These are phyloP conservation scores for Eurypyga helias DNA, from an alignment of 2,113 vertebrate species.

Conservation along the genomic window DNA sequence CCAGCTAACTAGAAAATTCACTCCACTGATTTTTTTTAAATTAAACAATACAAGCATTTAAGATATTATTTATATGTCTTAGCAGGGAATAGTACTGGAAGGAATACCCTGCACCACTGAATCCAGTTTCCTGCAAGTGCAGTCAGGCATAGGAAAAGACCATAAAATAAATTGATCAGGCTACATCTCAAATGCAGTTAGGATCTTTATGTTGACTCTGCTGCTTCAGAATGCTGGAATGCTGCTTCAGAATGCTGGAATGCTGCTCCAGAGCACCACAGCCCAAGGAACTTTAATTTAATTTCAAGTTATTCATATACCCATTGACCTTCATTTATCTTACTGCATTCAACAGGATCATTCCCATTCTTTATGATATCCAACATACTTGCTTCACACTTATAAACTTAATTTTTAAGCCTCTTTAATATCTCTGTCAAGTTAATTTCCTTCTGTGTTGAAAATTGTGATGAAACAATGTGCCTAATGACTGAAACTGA, in stretches of 20 bases:
- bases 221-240: not conserved
- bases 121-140: not conserved
- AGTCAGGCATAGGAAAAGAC: not conserved
- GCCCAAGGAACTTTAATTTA: not conserved
- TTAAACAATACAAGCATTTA: conserved; percentile 31
- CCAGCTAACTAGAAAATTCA: conserved; percentile 6
- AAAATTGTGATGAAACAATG: not conserved
- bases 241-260: not conserved
- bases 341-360: not conserved
- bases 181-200: not conserved
- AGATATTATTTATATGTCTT: conserved; percentile 28
- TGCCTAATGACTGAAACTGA: not conserved
- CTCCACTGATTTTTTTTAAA: not conserved
- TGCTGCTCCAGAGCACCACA: not conserved
- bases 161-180: conserved; percentile 20
- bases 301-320: not conserved
- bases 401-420: not conserved
- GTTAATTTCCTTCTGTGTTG: not conserved
- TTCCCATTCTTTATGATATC: not conserved
- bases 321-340: not conserved
- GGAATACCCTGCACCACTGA: not conserved
- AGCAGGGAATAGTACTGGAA: not conserved
- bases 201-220: not conserved
- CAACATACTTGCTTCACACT: not conserved
- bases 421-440: not conserved